Base-by-base conservation (phyloP, 2,888 invertebrate genomes). In the Litoditis marina region DNA sequence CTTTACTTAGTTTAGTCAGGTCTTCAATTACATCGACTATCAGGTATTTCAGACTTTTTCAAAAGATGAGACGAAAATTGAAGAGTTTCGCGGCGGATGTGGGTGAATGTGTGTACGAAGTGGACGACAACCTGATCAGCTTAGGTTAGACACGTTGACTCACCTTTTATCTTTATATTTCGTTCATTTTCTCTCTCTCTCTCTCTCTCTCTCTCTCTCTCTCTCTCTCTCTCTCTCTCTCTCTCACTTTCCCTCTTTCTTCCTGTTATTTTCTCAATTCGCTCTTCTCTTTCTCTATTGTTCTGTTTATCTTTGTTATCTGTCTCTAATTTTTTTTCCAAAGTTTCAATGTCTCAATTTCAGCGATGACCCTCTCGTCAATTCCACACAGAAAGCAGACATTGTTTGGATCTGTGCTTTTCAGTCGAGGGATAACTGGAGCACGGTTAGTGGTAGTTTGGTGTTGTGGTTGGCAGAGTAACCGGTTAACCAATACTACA, bases 301-400 rank as follows among this genome's bases (percentile, higher is more conserved):
- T n/a, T n/a, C n/a, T n/a, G n/a, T n/a, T n/a, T n/a, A n/a, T n/a
- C n/a, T n/a, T n/a, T n/a, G n/a, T n/a, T n/a, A n/a, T n/a, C n/a
- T n/a, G n/a, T 46, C 55, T 13, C 46, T 61, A 51, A 27, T 19
- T 39, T 27, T 2, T 50, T 13, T 8, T 32, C n/a, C 19, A 16
- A 27, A 28, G 7, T 31, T 13, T 27, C 6, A 7, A 22, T 16
- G 28, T 16, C 47, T 11, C 25, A 25, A 68, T 62, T 64, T 30
- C 59, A 66, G 78, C 78, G 11, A 78, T 78, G 73, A 77, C 77
- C 7, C 69, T 78, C 2, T 71, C 69, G 7, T 71, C 73, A 11
- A 73, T 78, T 52, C 76, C 78, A 22, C 65, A 57, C 0, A 59
- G 61, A 7, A 70, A 75, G 53, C 77, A 77, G 44, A 74, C 74